A percentile compares a stretch with the other conserved stretches of the same genome.
Evolutionary conservation across 2,888 invertebrate genomes (phyloP).

Genomic region (Cantharis nigra): DNA sequence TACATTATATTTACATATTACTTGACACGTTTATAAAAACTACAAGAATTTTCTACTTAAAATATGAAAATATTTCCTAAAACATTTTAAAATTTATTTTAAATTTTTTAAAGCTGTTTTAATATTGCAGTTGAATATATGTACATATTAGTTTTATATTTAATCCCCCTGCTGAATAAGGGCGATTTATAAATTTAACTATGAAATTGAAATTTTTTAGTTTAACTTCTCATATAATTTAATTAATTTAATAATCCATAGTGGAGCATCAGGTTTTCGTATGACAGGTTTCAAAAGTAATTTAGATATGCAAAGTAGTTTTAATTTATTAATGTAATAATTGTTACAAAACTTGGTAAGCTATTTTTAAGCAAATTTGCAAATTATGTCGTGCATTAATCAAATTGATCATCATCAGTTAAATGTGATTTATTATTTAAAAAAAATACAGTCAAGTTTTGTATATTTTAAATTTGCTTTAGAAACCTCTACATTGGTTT

Average conservation of each 20-base stretch:
- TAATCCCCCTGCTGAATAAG: neutral
- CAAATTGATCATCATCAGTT: neutral
- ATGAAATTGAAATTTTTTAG: neutral
- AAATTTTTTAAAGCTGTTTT: no score
- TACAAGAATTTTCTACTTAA: no score
- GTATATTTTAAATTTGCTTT: neutral
- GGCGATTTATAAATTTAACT: neutral
- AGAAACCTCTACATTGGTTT: no score
- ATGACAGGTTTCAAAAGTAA: neutral
- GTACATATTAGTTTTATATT: no score
- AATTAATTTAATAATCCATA: neutral
- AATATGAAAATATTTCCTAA: no score
- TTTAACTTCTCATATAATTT: neutral
- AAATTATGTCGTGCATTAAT: neutral
- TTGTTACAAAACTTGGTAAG: neutral
- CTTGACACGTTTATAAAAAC: no score
- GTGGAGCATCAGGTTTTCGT: neutral
- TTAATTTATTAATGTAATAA: neutral
- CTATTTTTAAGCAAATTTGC: neutral
- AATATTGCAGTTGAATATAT: no score
- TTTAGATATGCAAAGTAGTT: neutral
- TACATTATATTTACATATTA: no score
- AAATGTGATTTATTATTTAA: neutral
- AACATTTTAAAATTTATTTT: no score
- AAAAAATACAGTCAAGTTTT: neutral